phyloP scores from a whole-genome alignment of 2,113 vertebrate genomes.

The Steatornis caripensis region DNA sequence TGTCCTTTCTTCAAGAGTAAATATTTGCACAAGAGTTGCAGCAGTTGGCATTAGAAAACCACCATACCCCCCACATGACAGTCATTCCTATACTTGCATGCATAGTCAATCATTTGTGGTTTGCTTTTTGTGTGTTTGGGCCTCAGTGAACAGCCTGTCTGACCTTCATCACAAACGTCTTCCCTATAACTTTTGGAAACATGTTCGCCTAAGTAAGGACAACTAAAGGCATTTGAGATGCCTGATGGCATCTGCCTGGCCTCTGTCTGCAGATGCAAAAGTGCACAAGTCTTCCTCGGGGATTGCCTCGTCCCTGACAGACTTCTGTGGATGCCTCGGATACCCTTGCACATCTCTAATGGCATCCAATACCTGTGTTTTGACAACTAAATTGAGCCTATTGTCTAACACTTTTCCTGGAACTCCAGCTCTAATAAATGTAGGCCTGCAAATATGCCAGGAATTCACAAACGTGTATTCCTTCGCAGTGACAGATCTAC shows the following conservation, averaged over 20 bases:
- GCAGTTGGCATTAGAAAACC: neutral
- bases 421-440: neutral
- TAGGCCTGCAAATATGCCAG: neutral
- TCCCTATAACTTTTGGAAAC: neutral
- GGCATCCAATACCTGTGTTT: neutral
- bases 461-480: neutral
- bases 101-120: neutral
- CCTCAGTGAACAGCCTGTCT: neutral
- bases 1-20: neutral
- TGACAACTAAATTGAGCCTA: neutral
- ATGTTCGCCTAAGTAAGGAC: neutral
- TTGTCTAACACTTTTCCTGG: neutral
- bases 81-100: neutral
- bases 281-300: neutral
- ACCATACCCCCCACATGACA: neutral
- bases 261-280: neutral
- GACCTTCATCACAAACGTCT: neutral
- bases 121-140: neutral
- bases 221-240: neutral
- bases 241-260: neutral
- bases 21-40: neutral
- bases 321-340: neutral
- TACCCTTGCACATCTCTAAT: neutral
- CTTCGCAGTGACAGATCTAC: neutral
- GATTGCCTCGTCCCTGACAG: neutral